Evolutionary conservation across 2,797 vertebrate genomes (phyloP).

Genomic region (Cirrhinus molitorella): DNA sequence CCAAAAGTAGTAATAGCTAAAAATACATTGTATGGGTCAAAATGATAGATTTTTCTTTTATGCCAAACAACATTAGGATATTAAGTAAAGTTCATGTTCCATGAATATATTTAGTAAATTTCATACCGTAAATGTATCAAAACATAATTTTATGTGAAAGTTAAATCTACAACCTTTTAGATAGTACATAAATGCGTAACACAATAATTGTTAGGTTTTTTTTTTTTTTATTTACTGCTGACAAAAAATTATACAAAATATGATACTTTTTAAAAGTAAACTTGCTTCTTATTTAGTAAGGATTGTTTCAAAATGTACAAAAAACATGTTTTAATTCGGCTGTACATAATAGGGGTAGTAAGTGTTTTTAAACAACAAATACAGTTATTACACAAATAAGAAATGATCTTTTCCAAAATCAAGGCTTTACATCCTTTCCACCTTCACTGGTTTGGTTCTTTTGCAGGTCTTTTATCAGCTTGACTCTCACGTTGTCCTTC

Average conservation of each 20-base stretch:
- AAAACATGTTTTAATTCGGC: neutral
- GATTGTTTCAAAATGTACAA: neutral
- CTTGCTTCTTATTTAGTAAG: neutral
- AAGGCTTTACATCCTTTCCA: neutral
- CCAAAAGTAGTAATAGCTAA: no score
- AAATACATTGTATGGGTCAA: no score
- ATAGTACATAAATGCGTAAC: neutral
- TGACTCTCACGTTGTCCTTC: constrained; percentile 1
- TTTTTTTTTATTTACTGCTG: neutral
- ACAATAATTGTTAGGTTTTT: neutral
- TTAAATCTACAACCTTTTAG: no score
- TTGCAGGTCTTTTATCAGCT: neutral
- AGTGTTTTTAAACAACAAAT: neutral
- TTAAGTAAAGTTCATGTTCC: no score
- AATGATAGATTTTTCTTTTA: no score
- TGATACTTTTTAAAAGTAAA: neutral
- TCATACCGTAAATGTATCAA: no score
- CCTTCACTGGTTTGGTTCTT: neutral
- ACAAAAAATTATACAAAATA: neutral
- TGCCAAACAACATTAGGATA: no score
- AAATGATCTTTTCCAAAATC: neutral
- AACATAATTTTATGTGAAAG: no score
- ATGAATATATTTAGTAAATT: no score
- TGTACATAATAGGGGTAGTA: neutral
- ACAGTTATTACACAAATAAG: neutral